Evolutionary conservation across 2,113 vertebrate genomes (phyloP).

Genomic region (Lota lota): DNA sequence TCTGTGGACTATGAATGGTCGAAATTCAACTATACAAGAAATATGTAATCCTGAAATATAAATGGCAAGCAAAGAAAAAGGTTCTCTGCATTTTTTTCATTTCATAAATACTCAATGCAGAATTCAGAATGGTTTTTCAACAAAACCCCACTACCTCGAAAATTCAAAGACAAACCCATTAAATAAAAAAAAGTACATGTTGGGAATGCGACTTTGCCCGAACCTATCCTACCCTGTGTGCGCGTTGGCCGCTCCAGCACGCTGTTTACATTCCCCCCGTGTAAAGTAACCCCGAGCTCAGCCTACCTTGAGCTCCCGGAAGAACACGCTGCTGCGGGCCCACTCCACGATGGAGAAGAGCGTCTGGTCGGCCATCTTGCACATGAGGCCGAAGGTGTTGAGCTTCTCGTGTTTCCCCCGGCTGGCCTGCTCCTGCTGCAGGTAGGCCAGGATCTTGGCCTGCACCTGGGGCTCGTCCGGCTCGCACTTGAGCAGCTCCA

Average conservation of each 20-base stretch:
- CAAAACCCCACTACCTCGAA: too few species aligned
- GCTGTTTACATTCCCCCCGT: too few species aligned
- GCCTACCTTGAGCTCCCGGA: slow-evolving; percentile 96
- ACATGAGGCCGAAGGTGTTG: slow-evolving; percentile 97
- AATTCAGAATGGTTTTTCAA: too few species aligned
- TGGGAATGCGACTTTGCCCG: background rate
- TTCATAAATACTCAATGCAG: too few species aligned
- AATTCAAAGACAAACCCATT: background rate
- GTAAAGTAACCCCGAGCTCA: background rate
- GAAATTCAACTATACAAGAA: too few species aligned
- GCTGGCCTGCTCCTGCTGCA: slow-evolving; percentile 96
- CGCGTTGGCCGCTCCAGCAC: background rate
- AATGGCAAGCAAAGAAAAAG: too few species aligned
- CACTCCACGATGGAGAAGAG: slow-evolving; percentile 98
- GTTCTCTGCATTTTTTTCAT: too few species aligned
- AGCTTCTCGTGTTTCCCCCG: slow-evolving; percentile 93
- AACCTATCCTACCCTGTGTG: background rate
- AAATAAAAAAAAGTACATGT: background rate
- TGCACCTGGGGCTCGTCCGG: slow-evolving; percentile 95
- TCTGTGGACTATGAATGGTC: too few species aligned
- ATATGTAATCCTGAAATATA: too few species aligned
- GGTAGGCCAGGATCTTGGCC: slow-evolving; percentile 89
- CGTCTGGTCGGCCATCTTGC: slow-evolving; percentile 99
- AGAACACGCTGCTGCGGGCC: slow-evolving; percentile 98
- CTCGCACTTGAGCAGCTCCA: slow-evolving; percentile 97